Percentiles rank a stretch among this genome's conserved stretches.
phyloP scores from a whole-genome alignment of 2,888 invertebrate genomes.

The Sminthurides aquaticus region DNA sequence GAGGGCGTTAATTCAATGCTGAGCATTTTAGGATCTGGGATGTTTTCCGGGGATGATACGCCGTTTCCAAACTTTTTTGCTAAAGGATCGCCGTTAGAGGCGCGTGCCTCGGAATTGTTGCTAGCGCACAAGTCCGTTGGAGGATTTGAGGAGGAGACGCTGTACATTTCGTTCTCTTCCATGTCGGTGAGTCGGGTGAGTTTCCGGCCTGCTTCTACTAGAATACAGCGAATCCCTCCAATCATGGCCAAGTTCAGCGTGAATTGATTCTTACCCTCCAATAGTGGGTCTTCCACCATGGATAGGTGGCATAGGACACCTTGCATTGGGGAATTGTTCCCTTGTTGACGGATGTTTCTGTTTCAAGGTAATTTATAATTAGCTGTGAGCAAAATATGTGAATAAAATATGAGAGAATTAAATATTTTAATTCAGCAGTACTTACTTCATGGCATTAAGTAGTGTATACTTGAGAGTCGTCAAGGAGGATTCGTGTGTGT shows the following conservation, averaged over 20 bases:
- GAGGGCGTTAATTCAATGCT: constrained; percentile 70
- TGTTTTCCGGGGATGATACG: constrained; percentile 36
- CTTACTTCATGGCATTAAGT: constrained; percentile 62
- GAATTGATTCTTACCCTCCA: constrained; percentile 31
- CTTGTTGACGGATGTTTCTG: constrained; percentile 40
- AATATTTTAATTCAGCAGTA: not conserved
- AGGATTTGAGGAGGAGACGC: not conserved
- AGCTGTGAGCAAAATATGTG: not conserved
- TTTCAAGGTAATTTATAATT: too few species aligned
- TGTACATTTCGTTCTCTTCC: constrained; percentile 16
- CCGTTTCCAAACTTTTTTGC: not conserved
- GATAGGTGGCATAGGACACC: constrained; percentile 39
- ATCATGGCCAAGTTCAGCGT: constrained; percentile 40
- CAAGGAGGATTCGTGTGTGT: constrained; percentile 65
- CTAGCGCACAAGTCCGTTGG: not conserved
- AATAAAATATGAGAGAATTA: too few species aligned
- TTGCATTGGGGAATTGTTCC: constrained; percentile 36
- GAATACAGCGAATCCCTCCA: constrained; percentile 37
- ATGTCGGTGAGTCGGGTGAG: constrained; percentile 36
- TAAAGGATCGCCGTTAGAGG: not conserved
- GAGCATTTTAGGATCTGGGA: constrained; percentile 68
- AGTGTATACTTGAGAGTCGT: constrained; percentile 77
- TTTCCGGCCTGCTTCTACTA: constrained; percentile 40
- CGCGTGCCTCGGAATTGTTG: constrained; percentile 3
- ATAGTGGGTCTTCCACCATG: constrained; percentile 30